Evolutionary conservation across 2,888 invertebrate genomes (phyloP).

Genomic region (Scrobipalpa atriplicella): DNA sequence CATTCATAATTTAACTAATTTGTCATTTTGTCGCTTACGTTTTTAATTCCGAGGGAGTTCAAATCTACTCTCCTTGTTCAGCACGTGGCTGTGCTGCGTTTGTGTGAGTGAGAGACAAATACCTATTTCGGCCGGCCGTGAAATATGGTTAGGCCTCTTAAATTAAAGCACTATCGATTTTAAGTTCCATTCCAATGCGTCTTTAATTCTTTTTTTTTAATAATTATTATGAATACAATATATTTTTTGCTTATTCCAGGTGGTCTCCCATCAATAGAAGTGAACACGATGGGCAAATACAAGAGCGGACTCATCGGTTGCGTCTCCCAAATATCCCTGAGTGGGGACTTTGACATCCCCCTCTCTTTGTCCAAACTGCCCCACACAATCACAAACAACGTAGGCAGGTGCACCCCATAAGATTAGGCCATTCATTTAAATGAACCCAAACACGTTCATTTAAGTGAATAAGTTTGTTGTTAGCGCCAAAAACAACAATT

Average conservation of each 20-base stretch:
- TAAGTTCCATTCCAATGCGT: too few relatives aligned
- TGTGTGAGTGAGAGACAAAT: too few relatives aligned
- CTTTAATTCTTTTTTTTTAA: too few relatives aligned
- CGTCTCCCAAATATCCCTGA: conserved; percentile 91
- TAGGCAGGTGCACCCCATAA: conserved; percentile 74
- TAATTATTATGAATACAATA: too few relatives aligned
- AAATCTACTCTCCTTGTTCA: too few relatives aligned
- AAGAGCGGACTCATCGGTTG: conserved; percentile 90
- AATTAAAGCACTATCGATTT: too few relatives aligned
- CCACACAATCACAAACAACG: conserved; percentile 82
- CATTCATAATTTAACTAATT: too few relatives aligned
- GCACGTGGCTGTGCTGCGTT: too few relatives aligned
- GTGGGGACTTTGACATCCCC: conserved; percentile 90
- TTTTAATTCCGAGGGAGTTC: too few relatives aligned
- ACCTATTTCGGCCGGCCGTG: too few relatives aligned
- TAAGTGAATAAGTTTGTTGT: conserved; percentile 39
- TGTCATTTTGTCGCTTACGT: too few relatives aligned
- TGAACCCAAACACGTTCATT: conserved; percentile 40
- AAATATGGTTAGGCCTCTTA: too few relatives aligned
- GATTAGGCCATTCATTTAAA: conserved; percentile 44
- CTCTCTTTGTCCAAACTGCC: conserved; percentile 85
- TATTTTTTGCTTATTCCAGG: conserved; percentile 77
- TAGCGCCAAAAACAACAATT: conserved; percentile 35
- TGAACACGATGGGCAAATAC: conserved; percentile 88
- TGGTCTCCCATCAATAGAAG: conserved; percentile 89